Conservation (phyloP, 2,888 invertebrate genomes). For the Pandemis cinnamomeana region DNA sequence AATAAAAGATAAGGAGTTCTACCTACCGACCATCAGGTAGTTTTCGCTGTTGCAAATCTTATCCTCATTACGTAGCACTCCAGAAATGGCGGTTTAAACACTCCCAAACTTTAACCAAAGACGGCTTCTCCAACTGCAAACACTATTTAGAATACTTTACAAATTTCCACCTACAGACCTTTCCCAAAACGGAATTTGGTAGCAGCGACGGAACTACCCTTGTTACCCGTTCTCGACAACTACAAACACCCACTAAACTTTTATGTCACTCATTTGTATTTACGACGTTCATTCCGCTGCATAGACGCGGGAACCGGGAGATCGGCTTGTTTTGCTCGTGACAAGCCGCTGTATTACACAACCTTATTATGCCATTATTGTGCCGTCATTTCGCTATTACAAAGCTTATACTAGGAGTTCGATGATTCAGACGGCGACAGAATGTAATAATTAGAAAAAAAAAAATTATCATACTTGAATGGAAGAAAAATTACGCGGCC, state of each 20-base stretch:
- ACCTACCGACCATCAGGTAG: background rate
- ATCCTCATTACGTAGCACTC: background rate
- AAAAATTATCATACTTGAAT: too few species aligned
- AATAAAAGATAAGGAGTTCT: background rate
- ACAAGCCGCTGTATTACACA: conserved; percentile 1
- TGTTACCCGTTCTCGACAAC: conserved; percentile 33
- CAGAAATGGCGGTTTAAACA: background rate
- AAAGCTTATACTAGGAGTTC: background rate
- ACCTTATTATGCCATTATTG: conserved; percentile 5
- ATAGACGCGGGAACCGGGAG: conserved; percentile 15
- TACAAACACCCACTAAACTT: conserved; percentile 37
- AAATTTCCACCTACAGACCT: conserved; percentile 21
- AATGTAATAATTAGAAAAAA: too few species aligned
- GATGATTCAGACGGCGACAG: too few species aligned
- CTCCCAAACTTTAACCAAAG: background rate
- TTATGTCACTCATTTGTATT: conserved; percentile 37
- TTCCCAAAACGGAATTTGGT: conserved; percentile 12
- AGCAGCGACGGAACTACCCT: conserved; percentile 10
- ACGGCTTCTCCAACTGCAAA: background rate
- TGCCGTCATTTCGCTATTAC: background rate
- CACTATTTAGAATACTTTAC: background rate
- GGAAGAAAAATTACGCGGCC: too few species aligned
- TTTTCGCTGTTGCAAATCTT: background rate
- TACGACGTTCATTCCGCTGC: conserved; percentile 29
- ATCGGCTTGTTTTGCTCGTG: conserved; percentile 18